These are phyloP conservation scores for Centropus unirufus DNA, from an alignment of 2,113 vertebrate species.

Conservation along the genomic window DNA sequence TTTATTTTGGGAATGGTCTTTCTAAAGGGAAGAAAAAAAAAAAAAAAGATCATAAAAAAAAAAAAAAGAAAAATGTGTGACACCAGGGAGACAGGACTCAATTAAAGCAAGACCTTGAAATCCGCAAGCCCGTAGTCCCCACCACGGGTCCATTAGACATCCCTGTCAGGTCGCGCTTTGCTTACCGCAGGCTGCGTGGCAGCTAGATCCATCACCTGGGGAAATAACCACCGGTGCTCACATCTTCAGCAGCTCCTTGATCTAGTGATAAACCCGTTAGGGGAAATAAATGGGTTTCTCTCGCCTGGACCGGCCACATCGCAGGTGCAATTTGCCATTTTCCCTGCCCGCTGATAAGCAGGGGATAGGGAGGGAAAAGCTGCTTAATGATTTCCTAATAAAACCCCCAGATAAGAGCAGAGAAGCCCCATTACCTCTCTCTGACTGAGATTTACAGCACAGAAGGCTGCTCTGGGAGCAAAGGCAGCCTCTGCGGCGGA, in stretches of 20 bases:
- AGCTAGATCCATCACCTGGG: constrained; percentile 53
- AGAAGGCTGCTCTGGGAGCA: not conserved
- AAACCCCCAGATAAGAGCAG: not conserved
- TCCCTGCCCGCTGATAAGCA: not conserved
- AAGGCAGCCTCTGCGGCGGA: not conserved
- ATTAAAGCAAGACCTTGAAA: constrained; percentile 26
- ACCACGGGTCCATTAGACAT: not conserved
- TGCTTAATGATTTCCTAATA: not conserved
- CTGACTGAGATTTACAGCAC: not conserved
- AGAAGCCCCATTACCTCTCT: not conserved
- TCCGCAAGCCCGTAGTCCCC: not conserved
- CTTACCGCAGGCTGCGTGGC: not conserved
- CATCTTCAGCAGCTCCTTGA: constrained; percentile 47
- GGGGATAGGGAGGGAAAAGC: not conserved
- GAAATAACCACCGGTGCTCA: constrained; percentile 39
- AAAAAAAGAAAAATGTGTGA: not conserved
- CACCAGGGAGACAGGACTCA: constrained; percentile 6
- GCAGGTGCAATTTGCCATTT: not conserved
- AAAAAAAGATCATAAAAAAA: not conserved
- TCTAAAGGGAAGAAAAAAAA: not conserved
- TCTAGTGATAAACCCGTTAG: constrained; percentile 53
- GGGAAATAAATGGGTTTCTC: constrained; percentile 54
- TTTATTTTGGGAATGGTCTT: constrained; percentile 32
- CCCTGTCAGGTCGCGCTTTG: not conserved
- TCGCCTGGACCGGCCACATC: not conserved